Evolutionary conservation across 2,888 invertebrate species (phyloP), one percentile per base, ranked within the genome.

Genomic region (Aplocera efformata): DNA sequence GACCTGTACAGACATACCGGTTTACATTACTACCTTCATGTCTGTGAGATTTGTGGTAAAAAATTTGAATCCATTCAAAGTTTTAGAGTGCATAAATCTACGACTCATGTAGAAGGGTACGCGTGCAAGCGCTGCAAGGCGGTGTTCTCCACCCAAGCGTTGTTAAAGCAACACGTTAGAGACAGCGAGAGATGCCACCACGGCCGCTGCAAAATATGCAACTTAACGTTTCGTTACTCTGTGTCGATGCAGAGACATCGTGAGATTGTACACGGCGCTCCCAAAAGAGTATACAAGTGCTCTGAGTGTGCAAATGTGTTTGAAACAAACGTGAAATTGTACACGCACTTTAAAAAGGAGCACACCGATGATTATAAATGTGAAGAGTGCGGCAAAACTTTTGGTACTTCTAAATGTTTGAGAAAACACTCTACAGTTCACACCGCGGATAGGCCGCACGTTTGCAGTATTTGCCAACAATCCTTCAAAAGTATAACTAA

Each of bases 1-100:
- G 39, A 50, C 11, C 36, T 58, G 9, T 46, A 48, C 23, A 34
- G 43, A 5, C 56, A 58, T 24, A 36, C 53, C 6, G 47, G 47
- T 10, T 32, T 35, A 4, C 54, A 56, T 27, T 56, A 35, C 37
- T 7, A 26, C 0, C 34, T 29, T n/a, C 27, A 45, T 13, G 43
- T 58, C 5, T 58, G 58, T 25, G 47, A 53, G 25, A 34, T 38
- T 27, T 43, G 43, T 11, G 43, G 43, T 7, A 26, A 31, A 17
- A 22, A 20, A 4, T 38, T 27, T 10, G 43, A 38, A 27, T 27
- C 23, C 7, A 11, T 9, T 0, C 6, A 10, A 21, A n/a, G 25
- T 17, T 11, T 43, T 10, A 33, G 7, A 10, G 3, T 6, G 21
- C 43, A 43, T 20, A 6, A 10, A 10, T 17, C 8, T 10, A 26